Evolutionary conservation across 1,140 invertebrate genomes (phyloP), one percentile per base, ranked within the genome.

Genomic region (Philotrypesis tridentata): DNA sequence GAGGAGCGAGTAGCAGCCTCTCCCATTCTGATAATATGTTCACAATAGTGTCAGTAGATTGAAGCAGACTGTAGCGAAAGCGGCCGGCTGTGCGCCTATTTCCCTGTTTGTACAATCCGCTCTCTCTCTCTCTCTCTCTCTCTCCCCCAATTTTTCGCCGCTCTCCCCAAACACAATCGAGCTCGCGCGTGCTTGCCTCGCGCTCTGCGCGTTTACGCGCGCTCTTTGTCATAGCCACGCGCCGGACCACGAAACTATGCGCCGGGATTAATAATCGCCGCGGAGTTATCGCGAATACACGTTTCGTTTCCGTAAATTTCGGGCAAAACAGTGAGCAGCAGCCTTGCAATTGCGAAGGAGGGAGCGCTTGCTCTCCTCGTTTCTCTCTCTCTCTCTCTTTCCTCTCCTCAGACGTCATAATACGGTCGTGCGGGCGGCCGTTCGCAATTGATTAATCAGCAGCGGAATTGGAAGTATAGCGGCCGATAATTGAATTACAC

Each of bases 371-470:
- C n/a, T n/a, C n/a, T n/a, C n/a, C n/a, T n/a, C n/a, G n/a, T n/a
- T n/a, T n/a, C n/a, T n/a, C n/a, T n/a, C n/a, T n/a, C n/a, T n/a
- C n/a, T n/a, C n/a, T n/a, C n/a, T n/a, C n/a, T n/a, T n/a, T n/a
- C n/a, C n/a, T n/a, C n/a, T n/a, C n/a, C n/a, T n/a, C n/a, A n/a
- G n/a, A n/a, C n/a, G n/a, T n/a, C n/a, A n/a, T n/a, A n/a, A 33
- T 33, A 80, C 33, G 70, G 61, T 78, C 63, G 80, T 87, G 85
- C 81, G 86, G 85, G 85, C 74, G 79, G 82, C n/a, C n/a, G n/a
- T n/a, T 71, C 81, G 67, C 88, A 90, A 91, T 91, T 90, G 89
- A 87, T 88, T 89, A 89, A 91, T 91, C 90, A 89, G 89, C 86
- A n/a, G n/a, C n/a, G 80, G 85, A 92, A 91, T 91, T 89, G 89